Base-by-base conservation (phyloP, 2,113 vertebrate species). In the Jaculus jaculus region DNA sequence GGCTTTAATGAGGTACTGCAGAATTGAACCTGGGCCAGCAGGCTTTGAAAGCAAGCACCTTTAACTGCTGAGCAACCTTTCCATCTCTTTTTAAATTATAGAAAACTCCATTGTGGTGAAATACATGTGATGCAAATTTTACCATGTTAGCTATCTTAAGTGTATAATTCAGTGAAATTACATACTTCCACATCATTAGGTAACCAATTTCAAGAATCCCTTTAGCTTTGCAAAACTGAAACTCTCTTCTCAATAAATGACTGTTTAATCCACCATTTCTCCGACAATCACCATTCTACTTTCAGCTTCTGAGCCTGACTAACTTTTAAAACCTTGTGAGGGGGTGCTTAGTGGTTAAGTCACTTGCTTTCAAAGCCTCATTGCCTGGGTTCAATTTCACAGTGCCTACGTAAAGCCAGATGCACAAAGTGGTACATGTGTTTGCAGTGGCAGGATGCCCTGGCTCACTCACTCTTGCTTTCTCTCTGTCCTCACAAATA, bases 181-280 rank as follows among this genome's bases (percentile, higher is more conserved):
- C 82, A 1, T 72, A 28, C n/a, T 83, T 66, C 74, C 34, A 83
- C 32, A 58, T 58, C 39, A 13, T 37, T 78, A 16, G 42, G 2
- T 20, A 85, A 54, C 26, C 1, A 20, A 87, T 79, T 4, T 74
- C 39, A 23, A 89, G 39, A 88, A 89, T 13, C n/a, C 60, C 75
- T 93, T 72, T 77, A 11, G n/a, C 42, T 32, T 89, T 86, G 3
- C 9, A 37, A 90, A 86, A 94, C 75, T 78, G 61, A 82, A 92
- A 69, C 42, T 69, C 42, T 77, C 8, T 30, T 47, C 15, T 24
- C 54, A 73, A 37, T 90, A 61, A 82, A 83, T 42, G 28, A 90
- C 37, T 51, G 10, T 21, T 17, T 26, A 16, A 17, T 68, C 51
- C 4, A 60, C 54, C 21, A 5, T 42, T 42, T 20, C 32, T 72